These are phyloP conservation scores for Dicyrtomina minuta DNA, from an alignment of 2,888 invertebrate species.

Conservation along the genomic window DNA sequence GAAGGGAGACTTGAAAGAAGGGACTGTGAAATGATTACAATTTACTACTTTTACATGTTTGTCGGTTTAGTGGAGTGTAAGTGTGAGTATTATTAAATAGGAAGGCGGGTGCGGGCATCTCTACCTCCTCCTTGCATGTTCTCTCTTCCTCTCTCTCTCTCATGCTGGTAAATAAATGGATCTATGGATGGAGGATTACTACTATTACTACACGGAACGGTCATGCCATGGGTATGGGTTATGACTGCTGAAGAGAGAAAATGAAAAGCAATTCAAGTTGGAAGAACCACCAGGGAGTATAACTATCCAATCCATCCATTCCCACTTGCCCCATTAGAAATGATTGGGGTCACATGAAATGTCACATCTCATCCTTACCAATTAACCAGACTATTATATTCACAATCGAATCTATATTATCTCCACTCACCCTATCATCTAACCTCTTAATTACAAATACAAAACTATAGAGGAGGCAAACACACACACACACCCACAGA, in stretches of 20 bases:
- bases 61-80: background rate
- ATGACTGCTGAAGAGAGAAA: background rate
- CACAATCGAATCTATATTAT: constrained; percentile 18
- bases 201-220: no score
- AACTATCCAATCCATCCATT: constrained; percentile 11
- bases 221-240: no score
- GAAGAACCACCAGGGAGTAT: constrained; percentile 16
- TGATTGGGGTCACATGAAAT: constrained; percentile 33
- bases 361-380: constrained; percentile 24
- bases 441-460: constrained; percentile 23
- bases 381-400: constrained; percentile 19
- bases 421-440: constrained; percentile 5
- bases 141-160: no score
- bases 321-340: constrained; percentile 31
- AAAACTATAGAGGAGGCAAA: no score
- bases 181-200: no score
- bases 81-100: constrained; percentile 22
- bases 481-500: background rate
- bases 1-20: no score
- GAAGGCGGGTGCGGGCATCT: constrained; percentile 21
- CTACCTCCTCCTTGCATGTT: no score
- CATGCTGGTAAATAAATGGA: no score
- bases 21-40: no score
- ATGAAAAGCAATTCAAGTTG: constrained; percentile 6
- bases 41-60: no score